Percentiles rank a stretch among this genome's conserved stretches.
These are phyloP conservation scores for Cephus rjabovi DNA, from an alignment of 2,888 invertebrate genomes.

Conservation along the genomic window DNA sequence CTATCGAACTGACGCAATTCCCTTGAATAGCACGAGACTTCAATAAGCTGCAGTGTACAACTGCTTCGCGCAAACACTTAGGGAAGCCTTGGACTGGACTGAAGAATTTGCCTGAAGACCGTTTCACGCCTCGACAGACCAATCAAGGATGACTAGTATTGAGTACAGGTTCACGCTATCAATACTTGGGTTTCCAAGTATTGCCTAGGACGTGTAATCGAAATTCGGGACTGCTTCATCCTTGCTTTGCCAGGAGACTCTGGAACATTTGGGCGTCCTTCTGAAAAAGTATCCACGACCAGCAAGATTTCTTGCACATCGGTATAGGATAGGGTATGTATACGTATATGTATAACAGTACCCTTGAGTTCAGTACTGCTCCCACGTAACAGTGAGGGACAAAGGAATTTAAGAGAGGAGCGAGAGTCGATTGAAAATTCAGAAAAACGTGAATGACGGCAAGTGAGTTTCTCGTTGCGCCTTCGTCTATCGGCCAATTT, in stretches of 20 bases:
- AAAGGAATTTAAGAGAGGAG: not conserved
- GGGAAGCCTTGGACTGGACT: not conserved
- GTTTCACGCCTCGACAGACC: not conserved
- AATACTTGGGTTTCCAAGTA: not conserved
- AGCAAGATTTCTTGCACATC: not conserved
- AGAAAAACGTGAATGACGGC: not conserved
- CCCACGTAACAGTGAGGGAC: not conserved
- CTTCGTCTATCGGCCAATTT: not conserved
- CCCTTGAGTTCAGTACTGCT: not conserved
- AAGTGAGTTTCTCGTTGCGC: not conserved
- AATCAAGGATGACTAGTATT: not conserved
- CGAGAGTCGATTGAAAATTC: not conserved
- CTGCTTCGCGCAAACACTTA: not conserved
- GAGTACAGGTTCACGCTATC: not conserved
- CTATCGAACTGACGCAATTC: conserved; percentile 5
- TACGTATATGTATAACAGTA: not conserved
- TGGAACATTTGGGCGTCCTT: not conserved
- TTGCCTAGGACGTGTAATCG: not conserved
- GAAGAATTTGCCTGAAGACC: not conserved
- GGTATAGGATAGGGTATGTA: not conserved
- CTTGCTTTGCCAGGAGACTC: not conserved
- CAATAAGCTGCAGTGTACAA: not conserved
- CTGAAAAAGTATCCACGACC: not conserved
- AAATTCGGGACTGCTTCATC: not conserved
- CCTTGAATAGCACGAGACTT: not conserved